These are phyloP conservation scores for Artibeus lituratus DNA, from an alignment of 2,797 vertebrate species.

Conservation along the genomic window DNA sequence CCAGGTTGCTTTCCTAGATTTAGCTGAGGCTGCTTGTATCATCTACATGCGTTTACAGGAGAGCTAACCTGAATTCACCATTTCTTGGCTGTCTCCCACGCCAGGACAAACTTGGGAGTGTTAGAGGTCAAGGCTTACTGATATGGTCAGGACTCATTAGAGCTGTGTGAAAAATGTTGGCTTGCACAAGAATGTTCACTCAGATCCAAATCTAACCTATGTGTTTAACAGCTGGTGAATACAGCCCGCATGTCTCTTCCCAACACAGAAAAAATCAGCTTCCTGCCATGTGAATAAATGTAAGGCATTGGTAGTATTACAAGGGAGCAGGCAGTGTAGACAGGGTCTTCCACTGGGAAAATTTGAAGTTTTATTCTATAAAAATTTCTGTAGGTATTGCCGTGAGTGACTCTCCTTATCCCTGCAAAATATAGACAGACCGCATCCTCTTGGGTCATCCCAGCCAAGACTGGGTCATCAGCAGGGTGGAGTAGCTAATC, in stretches of 20 bases:
- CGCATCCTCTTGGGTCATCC: background rate
- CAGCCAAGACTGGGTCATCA: background rate
- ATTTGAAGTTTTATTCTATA: background rate
- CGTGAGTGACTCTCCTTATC: accelerated
- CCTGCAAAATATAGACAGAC: background rate
- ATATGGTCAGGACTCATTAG: conserved; percentile 66
- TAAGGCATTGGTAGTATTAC: background rate
- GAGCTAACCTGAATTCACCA: conserved; percentile 56
- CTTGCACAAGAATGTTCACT: background rate
- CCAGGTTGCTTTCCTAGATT: background rate
- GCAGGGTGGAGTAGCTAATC: background rate
- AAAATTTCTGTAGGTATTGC: background rate
- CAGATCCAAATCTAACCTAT: conserved; percentile 47
- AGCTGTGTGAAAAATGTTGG: conserved; percentile 41
- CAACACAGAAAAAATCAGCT: conserved; percentile 20
- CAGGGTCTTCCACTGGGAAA: background rate
- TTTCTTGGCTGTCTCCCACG: conserved; percentile 37
- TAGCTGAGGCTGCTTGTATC: background rate
- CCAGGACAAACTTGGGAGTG: conserved; percentile 17
- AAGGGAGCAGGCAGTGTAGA: background rate
- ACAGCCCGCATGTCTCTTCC: conserved; percentile 40
- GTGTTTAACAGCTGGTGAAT: conserved; percentile 57
- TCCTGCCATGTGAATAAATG: background rate
- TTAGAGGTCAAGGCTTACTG: conserved; percentile 55
- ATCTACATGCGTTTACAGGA: conserved; percentile 43